phyloP scores from a whole-genome alignment of 1,140 invertebrate species.

The Drosophila seguyi region DNA sequence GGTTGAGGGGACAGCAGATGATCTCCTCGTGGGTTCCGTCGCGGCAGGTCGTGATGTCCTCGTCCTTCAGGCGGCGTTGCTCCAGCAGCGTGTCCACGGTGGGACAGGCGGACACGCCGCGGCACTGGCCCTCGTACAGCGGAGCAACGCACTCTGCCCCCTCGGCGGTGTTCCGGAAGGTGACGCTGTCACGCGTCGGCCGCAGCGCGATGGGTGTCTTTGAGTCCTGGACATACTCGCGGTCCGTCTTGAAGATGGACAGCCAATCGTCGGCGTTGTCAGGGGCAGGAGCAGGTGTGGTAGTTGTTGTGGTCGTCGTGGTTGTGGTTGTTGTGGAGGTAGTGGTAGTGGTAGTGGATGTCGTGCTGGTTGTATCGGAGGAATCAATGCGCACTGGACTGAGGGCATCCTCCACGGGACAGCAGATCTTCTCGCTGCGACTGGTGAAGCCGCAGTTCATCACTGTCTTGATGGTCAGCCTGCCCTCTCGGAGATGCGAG shows the following conservation, averaged over 20 bases:
- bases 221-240: conserved; percentile 37
- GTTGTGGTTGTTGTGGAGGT: conserved; percentile 7
- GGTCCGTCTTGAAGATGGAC: conserved; percentile 49
- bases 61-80: conserved; percentile 54
- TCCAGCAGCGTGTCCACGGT: conserved; percentile 42
- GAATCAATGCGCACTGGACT: conserved; percentile 3
- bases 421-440: conserved; percentile 66
- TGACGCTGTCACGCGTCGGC: conserved; percentile 2
- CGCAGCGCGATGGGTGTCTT: not conserved
- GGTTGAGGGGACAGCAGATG: conserved; percentile 57
- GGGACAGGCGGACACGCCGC: conserved; percentile 42
- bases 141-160: conserved; percentile 48
- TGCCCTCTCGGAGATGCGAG: conserved; percentile 26
- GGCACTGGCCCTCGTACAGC: conserved; percentile 57
- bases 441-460: conserved; percentile 59
- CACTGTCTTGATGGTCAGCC: conserved; percentile 18
- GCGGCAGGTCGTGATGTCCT: conserved; percentile 55
- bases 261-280: conserved; percentile 35
- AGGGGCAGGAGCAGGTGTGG: conserved; percentile 9
- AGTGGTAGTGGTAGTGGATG: conserved; percentile 9
- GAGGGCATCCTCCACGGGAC: conserved; percentile 43
- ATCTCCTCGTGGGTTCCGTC: conserved; percentile 60
- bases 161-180: not conserved
- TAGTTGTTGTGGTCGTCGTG: conserved; percentile 23
- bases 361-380: not conserved